These are phyloP conservation scores for Formica selysi DNA, from an alignment of 1,140 invertebrate genomes.

Conservation along the genomic window DNA sequence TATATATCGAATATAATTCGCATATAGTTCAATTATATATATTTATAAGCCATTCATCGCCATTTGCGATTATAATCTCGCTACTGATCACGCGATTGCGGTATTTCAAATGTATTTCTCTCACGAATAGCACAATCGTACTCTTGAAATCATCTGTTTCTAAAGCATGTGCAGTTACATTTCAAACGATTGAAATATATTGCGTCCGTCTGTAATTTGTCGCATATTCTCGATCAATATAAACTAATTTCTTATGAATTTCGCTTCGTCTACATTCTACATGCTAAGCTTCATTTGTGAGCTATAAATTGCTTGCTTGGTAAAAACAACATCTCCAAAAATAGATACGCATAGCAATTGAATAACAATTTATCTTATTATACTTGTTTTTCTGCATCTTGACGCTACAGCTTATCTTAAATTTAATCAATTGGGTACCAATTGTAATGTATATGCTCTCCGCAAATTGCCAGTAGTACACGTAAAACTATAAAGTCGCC, in stretches of 20 bases:
- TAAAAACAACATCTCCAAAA: background rate
- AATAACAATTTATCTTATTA: constrained; percentile 9
- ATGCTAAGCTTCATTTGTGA: constrained; percentile 64
- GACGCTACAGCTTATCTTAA: constrained; percentile 49
- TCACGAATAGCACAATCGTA: constrained; percentile 3
- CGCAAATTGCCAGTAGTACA: background rate
- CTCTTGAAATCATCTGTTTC: constrained; percentile 1
- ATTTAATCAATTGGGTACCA: constrained; percentile 20
- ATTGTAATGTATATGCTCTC: constrained; percentile 37
- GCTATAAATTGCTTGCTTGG: constrained; percentile 61
- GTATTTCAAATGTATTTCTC: constrained; percentile 18
- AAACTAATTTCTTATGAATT: constrained; percentile 45
- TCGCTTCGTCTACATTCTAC: constrained; percentile 36
- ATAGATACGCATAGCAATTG: constrained; percentile 13
- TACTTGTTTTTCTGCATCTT: constrained; percentile 56
- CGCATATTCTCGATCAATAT: background rate
- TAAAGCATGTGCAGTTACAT: constrained; percentile 60
- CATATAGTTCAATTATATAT: too few species aligned
- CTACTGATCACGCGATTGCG: background rate
- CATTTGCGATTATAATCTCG: constrained; percentile 6
- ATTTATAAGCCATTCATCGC: too few species aligned
- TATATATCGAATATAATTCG: too few species aligned
- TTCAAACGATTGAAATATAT: constrained; percentile 16
- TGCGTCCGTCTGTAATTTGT: background rate
- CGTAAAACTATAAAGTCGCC: constrained; percentile 32